phyloP scores from a whole-genome alignment of 2,888 invertebrate species.

The Chirona hameri region DNA sequence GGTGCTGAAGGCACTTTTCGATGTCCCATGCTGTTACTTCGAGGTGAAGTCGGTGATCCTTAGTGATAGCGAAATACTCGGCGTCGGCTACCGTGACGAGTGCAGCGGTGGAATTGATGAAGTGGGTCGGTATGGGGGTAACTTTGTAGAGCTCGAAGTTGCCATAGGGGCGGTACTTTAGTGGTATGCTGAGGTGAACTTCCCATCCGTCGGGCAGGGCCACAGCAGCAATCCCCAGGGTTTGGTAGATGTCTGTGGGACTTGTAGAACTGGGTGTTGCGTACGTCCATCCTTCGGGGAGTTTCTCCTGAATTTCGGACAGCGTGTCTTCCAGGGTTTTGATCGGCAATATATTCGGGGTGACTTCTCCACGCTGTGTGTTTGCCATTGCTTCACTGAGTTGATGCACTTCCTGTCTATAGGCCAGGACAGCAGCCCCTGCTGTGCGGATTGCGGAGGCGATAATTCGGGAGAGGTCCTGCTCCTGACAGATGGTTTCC shows the following conservation, averaged over 20 bases:
- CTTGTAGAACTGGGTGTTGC: not conserved
- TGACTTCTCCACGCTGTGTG: not conserved
- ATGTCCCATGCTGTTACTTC: not conserved
- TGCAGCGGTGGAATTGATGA: not conserved
- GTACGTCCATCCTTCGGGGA: not conserved
- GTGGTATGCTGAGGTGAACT: too few species aligned
- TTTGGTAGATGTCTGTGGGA: not conserved
- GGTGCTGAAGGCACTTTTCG: too few species aligned
- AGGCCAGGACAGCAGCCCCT: not conserved
- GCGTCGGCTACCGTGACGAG: not conserved
- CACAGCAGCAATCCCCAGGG: not conserved
- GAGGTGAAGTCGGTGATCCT: not conserved
- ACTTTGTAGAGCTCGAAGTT: not conserved
- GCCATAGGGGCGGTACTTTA: too few species aligned
- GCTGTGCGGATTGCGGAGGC: not conserved
- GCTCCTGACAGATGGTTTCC: not conserved
- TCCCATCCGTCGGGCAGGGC: too few species aligned
- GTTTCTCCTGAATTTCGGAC: not conserved
- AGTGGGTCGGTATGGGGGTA: not conserved
- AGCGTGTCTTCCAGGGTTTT: not conserved
- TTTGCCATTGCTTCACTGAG: not conserved
- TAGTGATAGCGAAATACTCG: not conserved
- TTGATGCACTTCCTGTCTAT: not conserved
- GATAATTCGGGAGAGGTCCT: not conserved
- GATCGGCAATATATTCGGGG: not conserved